These are phyloP conservation scores for Trachelus stipa DNA, from an alignment of 2,888 invertebrate genomes.

Conservation along the genomic window DNA sequence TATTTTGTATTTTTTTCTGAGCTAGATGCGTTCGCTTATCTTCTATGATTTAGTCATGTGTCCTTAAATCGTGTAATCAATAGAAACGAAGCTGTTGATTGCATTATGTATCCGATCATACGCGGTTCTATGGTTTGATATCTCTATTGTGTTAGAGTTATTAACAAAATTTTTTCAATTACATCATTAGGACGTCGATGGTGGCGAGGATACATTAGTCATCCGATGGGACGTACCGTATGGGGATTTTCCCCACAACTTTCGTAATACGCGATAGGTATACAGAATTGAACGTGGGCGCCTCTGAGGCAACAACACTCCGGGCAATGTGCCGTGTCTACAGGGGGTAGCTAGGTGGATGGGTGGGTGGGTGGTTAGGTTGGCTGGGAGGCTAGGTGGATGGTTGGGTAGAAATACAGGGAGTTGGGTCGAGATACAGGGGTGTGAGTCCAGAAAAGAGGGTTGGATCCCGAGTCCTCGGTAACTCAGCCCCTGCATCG, in stretches of 20 bases:
- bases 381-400: slow-evolving; percentile 36
- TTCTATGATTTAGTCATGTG: no score
- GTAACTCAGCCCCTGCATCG: slow-evolving; percentile 53
- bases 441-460: slow-evolving; percentile 64
- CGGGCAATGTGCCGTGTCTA: slow-evolving; percentile 51
- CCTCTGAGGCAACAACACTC: slow-evolving; percentile 44
- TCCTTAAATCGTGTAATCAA: neutral
- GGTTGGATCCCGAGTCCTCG: slow-evolving; percentile 60
- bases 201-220: neutral
- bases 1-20: no score
- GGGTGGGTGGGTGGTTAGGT: slow-evolving; percentile 32
- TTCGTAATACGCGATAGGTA: slow-evolving; percentile 48
- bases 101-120: neutral
- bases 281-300: slow-evolving; percentile 56
- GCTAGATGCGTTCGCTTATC: no score
- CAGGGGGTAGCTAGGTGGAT: slow-evolving; percentile 29
- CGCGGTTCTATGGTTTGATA: neutral
- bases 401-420: slow-evolving; percentile 32
- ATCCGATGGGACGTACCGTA: neutral
- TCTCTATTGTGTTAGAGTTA: neutral
- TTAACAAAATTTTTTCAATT: neutral
- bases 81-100: neutral
- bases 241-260: slow-evolving; percentile 41
- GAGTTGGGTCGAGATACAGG: slow-evolving; percentile 48
- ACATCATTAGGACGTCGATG: neutral